Evolutionary conservation across 2,113 vertebrate genomes (phyloP).

Genomic region (Sinocyclocheilus grahami): DNA sequence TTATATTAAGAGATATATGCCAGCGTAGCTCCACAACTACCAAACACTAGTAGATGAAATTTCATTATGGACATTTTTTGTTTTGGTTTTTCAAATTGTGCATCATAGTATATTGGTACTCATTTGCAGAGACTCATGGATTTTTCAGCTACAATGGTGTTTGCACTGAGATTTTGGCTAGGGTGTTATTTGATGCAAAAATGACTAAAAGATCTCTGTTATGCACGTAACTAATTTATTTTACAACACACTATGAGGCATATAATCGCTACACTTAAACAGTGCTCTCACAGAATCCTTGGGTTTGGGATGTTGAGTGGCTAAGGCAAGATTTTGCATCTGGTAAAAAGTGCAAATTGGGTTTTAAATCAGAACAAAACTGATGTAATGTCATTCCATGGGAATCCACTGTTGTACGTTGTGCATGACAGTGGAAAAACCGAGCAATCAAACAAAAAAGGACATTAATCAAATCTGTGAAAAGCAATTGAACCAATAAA

Average conservation of each 20-base stretch:
- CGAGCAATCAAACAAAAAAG: conserved; percentile 71
- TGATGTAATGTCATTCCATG: conserved; percentile 80
- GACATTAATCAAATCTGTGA: conserved; percentile 82
- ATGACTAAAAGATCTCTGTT: conserved; percentile 77
- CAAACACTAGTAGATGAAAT: conserved; percentile 66
- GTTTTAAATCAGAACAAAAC: conserved; percentile 69
- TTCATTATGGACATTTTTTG: conserved; percentile 59
- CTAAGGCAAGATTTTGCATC: conserved; percentile 61
- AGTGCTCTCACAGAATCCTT: conserved; percentile 53
- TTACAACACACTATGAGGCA: conserved; percentile 71
- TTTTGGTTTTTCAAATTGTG: conserved; percentile 68
- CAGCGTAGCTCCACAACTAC: conserved; percentile 75
- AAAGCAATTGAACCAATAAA: conserved; percentile 97
- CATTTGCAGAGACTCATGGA: conserved; percentile 72
- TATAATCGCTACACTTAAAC: conserved; percentile 59
- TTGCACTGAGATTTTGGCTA: conserved; percentile 91
- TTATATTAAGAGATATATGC: conserved; percentile 77
- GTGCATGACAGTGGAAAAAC: conserved; percentile 82
- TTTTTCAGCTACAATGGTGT: conserved; percentile 84
- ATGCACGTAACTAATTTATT: conserved; percentile 96
- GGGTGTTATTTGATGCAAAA: conserved; percentile 82
- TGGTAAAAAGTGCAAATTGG: conserved; percentile 70
- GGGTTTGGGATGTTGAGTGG: conserved; percentile 51
- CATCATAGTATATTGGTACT: conserved; percentile 75
- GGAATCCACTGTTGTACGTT: conserved; percentile 87